Conservation (phyloP, 2,888 invertebrate species). For the Pyrrhia umbra region DNA sequence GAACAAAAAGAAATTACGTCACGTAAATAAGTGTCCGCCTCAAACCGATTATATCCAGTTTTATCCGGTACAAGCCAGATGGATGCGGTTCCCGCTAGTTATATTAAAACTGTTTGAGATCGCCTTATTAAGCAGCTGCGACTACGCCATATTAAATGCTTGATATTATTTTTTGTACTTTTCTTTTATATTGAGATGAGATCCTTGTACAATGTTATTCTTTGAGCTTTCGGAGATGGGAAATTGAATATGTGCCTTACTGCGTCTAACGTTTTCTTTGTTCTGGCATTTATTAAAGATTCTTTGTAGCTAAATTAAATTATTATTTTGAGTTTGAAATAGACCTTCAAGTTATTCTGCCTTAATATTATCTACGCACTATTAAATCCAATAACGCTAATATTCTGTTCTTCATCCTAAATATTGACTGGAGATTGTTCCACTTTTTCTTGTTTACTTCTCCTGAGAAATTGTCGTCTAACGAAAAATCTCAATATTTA, state of each 20-base stretch:
- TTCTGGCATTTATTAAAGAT: constrained; percentile 10
- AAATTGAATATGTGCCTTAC: constrained; percentile 9
- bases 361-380: background rate
- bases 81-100: constrained; percentile 48
- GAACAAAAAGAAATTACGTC: constrained; percentile 23
- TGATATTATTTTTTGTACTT: constrained; percentile 24
- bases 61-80: constrained; percentile 54
- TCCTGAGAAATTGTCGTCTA: background rate
- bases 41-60: constrained; percentile 45
- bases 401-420: background rate
- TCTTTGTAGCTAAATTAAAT: background rate
- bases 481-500: constrained; percentile 33
- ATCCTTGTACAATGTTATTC: constrained; percentile 13
- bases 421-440: background rate
- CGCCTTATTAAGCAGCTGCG: constrained; percentile 46
- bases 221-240: background rate
- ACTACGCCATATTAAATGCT: constrained; percentile 43
- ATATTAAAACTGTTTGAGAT: constrained; percentile 54
- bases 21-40: constrained; percentile 34
- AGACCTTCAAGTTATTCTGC: too few relatives aligned
- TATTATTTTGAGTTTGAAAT: background rate
- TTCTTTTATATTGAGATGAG: constrained; percentile 16
- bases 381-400: too few relatives aligned
- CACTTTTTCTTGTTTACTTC: background rate
- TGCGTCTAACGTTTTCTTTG: constrained; percentile 5